These are phyloP conservation scores for Chlorospingus flavigularis DNA, from an alignment of 2,797 vertebrate species.

Conservation along the genomic window DNA sequence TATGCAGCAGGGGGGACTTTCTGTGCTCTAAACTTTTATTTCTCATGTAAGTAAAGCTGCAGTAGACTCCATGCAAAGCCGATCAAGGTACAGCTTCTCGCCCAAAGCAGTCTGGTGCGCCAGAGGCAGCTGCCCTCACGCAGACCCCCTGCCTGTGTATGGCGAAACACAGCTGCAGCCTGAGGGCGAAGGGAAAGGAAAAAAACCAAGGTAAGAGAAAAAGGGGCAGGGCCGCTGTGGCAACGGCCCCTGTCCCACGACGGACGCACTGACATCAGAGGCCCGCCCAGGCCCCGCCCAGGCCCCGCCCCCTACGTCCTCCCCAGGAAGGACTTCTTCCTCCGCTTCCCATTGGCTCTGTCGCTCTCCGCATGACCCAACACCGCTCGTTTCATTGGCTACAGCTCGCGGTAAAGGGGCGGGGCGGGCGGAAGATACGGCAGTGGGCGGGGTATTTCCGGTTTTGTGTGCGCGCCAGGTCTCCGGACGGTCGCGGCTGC, in stretches of 20 bases:
- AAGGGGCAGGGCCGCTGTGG: fast-evolving
- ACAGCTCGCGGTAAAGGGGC: fast-evolving
- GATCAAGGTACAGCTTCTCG: fast-evolving
- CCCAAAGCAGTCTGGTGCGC: neutral
- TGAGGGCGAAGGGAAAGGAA: fast-evolving
- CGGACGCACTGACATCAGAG: fast-evolving
- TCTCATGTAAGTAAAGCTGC: neutral
- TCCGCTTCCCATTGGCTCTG: neutral
- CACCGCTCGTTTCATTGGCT: neutral
- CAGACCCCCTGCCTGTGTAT: fast-evolving
- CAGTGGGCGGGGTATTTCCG: fast-evolving
- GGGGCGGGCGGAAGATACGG: fast-evolving
- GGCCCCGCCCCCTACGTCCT: fast-evolving
- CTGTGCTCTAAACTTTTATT: neutral
- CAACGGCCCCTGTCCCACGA: fast-evolving
- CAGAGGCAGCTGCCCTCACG: fast-evolving
- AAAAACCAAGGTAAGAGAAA: fast-evolving
- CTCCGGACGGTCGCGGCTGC: fast-evolving
- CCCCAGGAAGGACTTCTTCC: fast-evolving
- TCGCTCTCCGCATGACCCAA: fast-evolving
- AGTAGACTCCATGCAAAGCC: fast-evolving
- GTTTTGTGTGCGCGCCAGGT: neutral
- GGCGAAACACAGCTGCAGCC: fast-evolving
- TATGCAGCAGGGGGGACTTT: too few relatives aligned
- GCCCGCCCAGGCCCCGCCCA: neutral